Evolutionary conservation across 2,888 invertebrate genomes (phyloP).

Genomic region (Metalampra italica): DNA sequence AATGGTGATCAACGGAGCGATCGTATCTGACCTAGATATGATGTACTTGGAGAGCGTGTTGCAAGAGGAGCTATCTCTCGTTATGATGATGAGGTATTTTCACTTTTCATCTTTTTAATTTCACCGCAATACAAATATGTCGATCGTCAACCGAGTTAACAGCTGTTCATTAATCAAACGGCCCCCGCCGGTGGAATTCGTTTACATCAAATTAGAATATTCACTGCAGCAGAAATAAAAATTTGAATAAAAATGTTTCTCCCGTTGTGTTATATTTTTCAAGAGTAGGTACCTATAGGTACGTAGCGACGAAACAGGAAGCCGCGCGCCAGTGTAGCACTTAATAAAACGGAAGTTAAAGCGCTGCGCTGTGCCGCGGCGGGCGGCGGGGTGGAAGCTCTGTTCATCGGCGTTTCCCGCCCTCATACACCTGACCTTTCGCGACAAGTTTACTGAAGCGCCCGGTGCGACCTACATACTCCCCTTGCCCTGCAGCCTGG

Average conservation of each 20-base stretch:
- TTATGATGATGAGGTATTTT: conserved; percentile 95
- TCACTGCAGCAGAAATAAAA: conserved; percentile 28
- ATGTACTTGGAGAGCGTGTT: conserved; percentile 98
- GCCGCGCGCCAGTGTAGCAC: conserved; percentile 39
- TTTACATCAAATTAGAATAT: conserved; percentile 54
- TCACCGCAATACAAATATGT: conserved; percentile 38
- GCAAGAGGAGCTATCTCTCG: conserved; percentile 94
- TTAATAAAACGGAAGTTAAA: conserved; percentile 68
- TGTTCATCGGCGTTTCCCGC: conserved; percentile 68
- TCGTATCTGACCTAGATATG: conserved; percentile 99
- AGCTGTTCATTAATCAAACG: conserved; percentile 46
- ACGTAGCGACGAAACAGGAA: conserved; percentile 39
- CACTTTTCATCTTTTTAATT: conserved; percentile 19
- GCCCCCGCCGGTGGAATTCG: conserved; percentile 37
- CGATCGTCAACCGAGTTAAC: conserved; percentile 38
- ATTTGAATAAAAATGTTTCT: conserved; percentile 34
- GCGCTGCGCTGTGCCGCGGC: conserved; percentile 34
- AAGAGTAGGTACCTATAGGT: background rate
- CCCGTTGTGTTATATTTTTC: conserved; percentile 10
- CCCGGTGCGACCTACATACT: conserved; percentile 69
- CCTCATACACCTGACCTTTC: conserved; percentile 77
- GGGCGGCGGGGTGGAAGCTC: conserved; percentile 41
- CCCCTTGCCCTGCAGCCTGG: conserved; percentile 39
- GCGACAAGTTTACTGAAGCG: conserved; percentile 73
- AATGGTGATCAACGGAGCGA: conserved; percentile 98